Conservation (phyloP, 2,113 vertebrate species). For the Camelus bactrianus region DNA sequence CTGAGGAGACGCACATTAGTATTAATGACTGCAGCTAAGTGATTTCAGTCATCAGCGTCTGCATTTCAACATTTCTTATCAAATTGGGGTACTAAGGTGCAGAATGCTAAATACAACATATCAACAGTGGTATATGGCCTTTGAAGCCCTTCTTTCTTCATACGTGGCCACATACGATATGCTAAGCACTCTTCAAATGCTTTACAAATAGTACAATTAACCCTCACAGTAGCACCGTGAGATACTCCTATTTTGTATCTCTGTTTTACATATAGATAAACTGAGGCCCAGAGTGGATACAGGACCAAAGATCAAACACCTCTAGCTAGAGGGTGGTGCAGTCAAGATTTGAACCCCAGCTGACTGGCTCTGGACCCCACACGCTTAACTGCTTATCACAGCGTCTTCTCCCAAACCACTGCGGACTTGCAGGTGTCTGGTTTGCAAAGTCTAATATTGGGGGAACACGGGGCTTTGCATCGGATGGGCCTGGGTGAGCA, state of each 20-base stretch:
- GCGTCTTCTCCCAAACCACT: not conserved
- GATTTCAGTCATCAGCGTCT: constrained; percentile 76
- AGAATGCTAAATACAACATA: constrained; percentile 5
- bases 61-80: constrained; percentile 69
- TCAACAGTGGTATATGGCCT: not conserved
- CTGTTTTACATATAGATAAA: not conserved
- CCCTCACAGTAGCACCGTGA: not conserved
- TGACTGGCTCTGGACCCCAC: not conserved
- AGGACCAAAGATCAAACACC: not conserved
- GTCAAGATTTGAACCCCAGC: not conserved
- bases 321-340: not conserved
- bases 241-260: not conserved
- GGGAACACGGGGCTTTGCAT: not conserved
- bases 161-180: not conserved
- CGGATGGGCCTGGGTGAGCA: not conserved
- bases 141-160: not conserved
- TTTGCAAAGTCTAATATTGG: not conserved
- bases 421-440: not conserved
- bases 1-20: not conserved
- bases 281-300: not conserved
- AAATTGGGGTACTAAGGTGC: constrained; percentile 34
- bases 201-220: not conserved
- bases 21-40: constrained; percentile 74
- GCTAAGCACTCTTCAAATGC: not conserved
- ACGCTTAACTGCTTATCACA: not conserved